A percentile compares a stretch with the other conserved stretches of the same genome.
Evolutionary conservation across 2,888 invertebrate genomes (phyloP).

Genomic region (Bombylius discolor): DNA sequence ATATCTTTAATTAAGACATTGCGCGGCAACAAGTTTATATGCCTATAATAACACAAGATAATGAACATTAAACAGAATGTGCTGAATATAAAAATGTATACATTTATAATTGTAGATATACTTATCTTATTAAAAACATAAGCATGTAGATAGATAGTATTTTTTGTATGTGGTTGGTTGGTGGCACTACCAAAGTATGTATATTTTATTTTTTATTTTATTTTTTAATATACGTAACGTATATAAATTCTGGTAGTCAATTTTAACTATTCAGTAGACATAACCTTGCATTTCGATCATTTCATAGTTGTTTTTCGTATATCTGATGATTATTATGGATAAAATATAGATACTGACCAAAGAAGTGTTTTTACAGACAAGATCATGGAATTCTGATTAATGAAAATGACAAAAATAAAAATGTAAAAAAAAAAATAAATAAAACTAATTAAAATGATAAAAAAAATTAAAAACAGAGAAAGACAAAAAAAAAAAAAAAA

Average conservation of each 20-base stretch:
- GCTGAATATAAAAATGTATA: too few relatives aligned
- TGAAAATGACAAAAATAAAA: too few relatives aligned
- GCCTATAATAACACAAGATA: background rate
- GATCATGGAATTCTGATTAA: background rate
- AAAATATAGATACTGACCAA: background rate
- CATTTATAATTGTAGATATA: too few relatives aligned
- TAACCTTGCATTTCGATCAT: background rate
- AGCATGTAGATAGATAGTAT: too few relatives aligned
- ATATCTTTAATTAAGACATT: background rate
- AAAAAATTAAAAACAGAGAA: too few relatives aligned
- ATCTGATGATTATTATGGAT: background rate
- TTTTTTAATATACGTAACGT: background rate
- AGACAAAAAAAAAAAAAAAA: too few relatives aligned
- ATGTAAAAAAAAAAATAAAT: too few relatives aligned
- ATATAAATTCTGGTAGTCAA: background rate
- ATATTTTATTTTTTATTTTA: too few relatives aligned
- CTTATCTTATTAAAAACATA: too few relatives aligned
- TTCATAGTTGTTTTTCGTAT: background rate
- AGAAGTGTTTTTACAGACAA: background rate
- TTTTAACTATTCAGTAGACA: background rate
- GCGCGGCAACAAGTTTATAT: background rate
- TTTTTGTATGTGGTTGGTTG: too few relatives aligned
- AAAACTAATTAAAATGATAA: too few relatives aligned
- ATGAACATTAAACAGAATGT: background rate
- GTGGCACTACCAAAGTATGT: too few relatives aligned